These are phyloP conservation scores for Indicator indicator DNA, from an alignment of 2,113 vertebrate genomes.

Conservation along the genomic window DNA sequence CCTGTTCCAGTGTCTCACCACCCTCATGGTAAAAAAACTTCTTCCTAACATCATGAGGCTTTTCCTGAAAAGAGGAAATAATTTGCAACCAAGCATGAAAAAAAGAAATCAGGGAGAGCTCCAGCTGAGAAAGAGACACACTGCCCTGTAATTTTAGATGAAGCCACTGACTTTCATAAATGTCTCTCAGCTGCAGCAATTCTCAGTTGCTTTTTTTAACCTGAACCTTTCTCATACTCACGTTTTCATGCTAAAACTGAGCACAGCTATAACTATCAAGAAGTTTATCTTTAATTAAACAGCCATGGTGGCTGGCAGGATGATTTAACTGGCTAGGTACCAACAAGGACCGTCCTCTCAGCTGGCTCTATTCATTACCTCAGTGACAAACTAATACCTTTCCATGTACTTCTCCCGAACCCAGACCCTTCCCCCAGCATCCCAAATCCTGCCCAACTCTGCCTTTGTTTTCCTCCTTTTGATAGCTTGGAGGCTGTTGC, in stretches of 20 bases:
- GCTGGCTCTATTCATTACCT: neutral
- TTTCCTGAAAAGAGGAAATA: neutral
- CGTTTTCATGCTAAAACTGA: neutral
- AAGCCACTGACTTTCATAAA: neutral
- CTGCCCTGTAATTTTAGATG: neutral
- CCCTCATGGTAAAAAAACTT: no score
- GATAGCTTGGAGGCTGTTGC: neutral
- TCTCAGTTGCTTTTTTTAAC: neutral
- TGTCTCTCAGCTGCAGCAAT: neutral
- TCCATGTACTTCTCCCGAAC: neutral
- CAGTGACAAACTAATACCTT: neutral
- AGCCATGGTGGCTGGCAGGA: neutral
- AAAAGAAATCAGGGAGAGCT: neutral
- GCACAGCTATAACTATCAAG: neutral
- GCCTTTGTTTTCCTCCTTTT: neutral
- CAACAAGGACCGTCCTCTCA: neutral
- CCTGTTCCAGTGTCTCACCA: no score
- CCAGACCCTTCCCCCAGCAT: neutral
- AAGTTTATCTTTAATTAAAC: neutral
- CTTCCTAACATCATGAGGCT: neutral
- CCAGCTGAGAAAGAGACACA: neutral
- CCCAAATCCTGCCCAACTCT: neutral
- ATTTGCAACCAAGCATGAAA: neutral
- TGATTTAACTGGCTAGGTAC: neutral
- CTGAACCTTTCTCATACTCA: neutral